Conservation (phyloP, 1,140 invertebrate species). For the Trichonephila clavipes region DNA sequence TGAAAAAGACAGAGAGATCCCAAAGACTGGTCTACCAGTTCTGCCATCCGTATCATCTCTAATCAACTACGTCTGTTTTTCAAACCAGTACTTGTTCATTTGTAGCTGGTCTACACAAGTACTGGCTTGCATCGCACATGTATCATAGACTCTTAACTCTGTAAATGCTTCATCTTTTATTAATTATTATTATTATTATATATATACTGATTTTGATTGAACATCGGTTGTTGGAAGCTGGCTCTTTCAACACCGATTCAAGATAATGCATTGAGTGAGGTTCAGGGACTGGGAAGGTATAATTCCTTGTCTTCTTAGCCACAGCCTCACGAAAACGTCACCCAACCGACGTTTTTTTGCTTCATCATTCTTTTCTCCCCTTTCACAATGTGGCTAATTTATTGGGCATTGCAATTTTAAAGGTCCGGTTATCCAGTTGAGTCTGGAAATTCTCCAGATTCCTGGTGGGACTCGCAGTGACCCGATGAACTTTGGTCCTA, state of each 20-base stretch:
- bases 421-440: neutral
- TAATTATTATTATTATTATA: constrained; percentile 59
- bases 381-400: constrained; percentile 71
- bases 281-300: constrained; percentile 71
- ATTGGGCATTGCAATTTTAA: constrained; percentile 45
- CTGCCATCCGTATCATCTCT: constrained; percentile 95
- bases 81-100: neutral
- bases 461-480: constrained; percentile 21
- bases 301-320: constrained; percentile 71
- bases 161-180: constrained; percentile 70
- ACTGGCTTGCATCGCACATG: constrained; percentile 24
- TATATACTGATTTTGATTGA: constrained; percentile 55
- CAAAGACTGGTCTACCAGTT: constrained; percentile 99
- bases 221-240: constrained; percentile 32
- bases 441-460: constrained; percentile 36
- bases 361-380: constrained; percentile 1
- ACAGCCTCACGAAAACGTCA: constrained; percentile 47
- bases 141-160: constrained; percentile 66
- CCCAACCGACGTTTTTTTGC: constrained; percentile 16
- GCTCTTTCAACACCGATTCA: constrained; percentile 13
- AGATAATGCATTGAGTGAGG: constrained; percentile 2
- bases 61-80: constrained; percentile 79
- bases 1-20: constrained; percentile 99
- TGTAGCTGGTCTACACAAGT: constrained; percentile 58
- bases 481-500: constrained; percentile 76